phyloP scores from a whole-genome alignment of 2,888 invertebrate species.

The Trissonchulus latispiculum region DNA sequence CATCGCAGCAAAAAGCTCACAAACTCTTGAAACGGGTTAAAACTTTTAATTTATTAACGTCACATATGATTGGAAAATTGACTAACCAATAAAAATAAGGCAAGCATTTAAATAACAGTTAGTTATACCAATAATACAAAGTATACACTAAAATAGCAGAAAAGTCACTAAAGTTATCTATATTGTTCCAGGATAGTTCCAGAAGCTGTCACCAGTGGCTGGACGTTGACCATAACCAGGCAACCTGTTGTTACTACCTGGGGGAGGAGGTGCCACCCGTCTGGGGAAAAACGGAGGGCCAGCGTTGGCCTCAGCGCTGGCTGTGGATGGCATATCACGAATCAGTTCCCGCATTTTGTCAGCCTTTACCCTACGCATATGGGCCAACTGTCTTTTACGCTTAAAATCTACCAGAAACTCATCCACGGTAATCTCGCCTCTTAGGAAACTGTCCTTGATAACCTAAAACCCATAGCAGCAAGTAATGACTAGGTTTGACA shows the following conservation, averaged over 20 bases:
- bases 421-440: slow-evolving; percentile 60
- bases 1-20: too few relatives aligned
- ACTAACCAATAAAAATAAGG: too few relatives aligned
- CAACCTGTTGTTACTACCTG: too few relatives aligned
- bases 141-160: too few relatives aligned
- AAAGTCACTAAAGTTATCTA: too few relatives aligned
- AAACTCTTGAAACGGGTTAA: too few relatives aligned
- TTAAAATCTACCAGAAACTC: slow-evolving; percentile 75
- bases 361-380: slow-evolving; percentile 73
- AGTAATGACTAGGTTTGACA: too few relatives aligned
- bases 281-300: not conserved
- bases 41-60: too few relatives aligned
- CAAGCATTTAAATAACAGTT: too few relatives aligned
- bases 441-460: slow-evolving; percentile 66
- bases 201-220: not conserved
- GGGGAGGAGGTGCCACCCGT: slow-evolving; percentile 9
- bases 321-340: not conserved
- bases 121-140: too few relatives aligned
- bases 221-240: not conserved
- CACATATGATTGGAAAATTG: too few relatives aligned
- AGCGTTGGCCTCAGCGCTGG: not conserved
- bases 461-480: slow-evolving; percentile 51
- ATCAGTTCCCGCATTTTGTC: slow-evolving; percentile 68
- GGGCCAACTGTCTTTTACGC: slow-evolving; percentile 62
- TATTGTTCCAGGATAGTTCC: slow-evolving; percentile 16